Percentiles rank a stretch among this genome's conserved stretches.
phyloP scores from a whole-genome alignment of 2,797 vertebrate species.

The Adelosebastes latens region DNA sequence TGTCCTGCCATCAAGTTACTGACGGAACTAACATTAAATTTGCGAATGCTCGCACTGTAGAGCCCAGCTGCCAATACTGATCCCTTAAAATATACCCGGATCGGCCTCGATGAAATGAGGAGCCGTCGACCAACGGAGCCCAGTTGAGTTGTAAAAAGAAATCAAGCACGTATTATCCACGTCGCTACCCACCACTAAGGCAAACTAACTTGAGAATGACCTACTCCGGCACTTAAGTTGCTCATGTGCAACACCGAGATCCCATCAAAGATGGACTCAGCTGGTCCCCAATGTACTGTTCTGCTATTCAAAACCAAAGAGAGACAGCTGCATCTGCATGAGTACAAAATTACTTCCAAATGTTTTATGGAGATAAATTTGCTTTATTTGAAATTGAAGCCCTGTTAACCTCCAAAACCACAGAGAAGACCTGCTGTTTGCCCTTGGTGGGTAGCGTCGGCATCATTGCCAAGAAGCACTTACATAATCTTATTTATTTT shows the following conservation, averaged over 20 bases:
- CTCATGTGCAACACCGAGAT: not conserved
- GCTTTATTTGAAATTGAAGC: not conserved
- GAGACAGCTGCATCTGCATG: conserved; percentile 17
- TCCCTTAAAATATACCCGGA: not conserved
- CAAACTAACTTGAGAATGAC: conserved; percentile 9
- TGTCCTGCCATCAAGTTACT: not conserved
- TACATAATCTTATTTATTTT: not conserved
- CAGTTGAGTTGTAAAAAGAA: not conserved
- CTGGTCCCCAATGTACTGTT: not conserved
- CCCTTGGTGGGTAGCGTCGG: not conserved
- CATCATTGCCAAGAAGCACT: not conserved
- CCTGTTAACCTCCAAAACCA: not conserved
- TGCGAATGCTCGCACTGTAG: too few species aligned
- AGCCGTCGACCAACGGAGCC: not conserved
- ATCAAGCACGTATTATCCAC: not conserved
- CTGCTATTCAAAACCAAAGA: conserved; percentile 1
- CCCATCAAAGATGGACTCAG: conserved; percentile 19
- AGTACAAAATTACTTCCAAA: not conserved
- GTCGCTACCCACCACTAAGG: not conserved
- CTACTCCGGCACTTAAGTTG: not conserved
- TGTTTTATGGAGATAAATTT: not conserved
- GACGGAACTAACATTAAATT: not conserved
- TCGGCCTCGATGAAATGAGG: not conserved
- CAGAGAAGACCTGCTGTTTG: not conserved
- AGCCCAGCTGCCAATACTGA: not conserved